Evolutionary conservation across 2,113 vertebrate species (phyloP).

Genomic region (Oncorhynchus tshawytscha): DNA sequence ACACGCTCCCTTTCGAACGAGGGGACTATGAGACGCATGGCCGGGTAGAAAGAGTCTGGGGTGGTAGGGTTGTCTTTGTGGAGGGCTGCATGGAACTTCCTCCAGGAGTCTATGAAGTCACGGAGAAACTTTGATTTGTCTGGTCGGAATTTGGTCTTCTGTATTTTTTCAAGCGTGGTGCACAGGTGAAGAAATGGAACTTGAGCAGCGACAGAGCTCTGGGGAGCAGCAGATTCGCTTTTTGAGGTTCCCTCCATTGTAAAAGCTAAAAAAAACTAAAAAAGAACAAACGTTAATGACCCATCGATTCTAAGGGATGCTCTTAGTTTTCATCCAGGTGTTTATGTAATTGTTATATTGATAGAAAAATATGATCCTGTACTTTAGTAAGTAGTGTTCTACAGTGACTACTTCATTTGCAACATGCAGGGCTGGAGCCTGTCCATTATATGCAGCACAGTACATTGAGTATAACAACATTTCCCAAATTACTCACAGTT

Average conservation of each 20-base stretch:
- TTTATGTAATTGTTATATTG: not conserved
- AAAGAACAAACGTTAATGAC: not conserved
- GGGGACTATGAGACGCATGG: constrained; percentile 93
- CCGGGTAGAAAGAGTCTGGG: constrained; percentile 92
- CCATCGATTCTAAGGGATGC: not conserved
- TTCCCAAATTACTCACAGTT: too few species aligned
- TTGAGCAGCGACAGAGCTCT: constrained; percentile 79
- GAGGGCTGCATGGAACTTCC: constrained; percentile 86
- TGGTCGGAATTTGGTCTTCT: constrained; percentile 80
- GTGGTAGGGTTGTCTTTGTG: constrained; percentile 81
- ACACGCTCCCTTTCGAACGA: constrained; percentile 89
- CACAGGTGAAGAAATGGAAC: constrained; percentile 93
- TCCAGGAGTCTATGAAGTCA: constrained; percentile 92
- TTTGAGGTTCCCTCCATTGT: constrained; percentile 64
- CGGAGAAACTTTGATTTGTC: constrained; percentile 84
- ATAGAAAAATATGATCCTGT: too few species aligned
- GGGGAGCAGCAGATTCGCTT: constrained; percentile 32
- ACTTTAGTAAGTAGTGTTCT: not conserved
- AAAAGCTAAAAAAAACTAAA: constrained; percentile 21
- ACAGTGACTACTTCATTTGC: not conserved
- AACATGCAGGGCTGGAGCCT: too few species aligned
- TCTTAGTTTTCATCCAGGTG: not conserved
- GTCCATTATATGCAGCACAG: too few species aligned
- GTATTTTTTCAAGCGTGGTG: constrained; percentile 86
- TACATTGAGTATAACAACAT: too few species aligned